A percentile compares a stretch with the other conserved stretches of the same genome.
phyloP scores from a whole-genome alignment of 1,140 invertebrate species.

The Carcinoscorpius rotundicauda region DNA sequence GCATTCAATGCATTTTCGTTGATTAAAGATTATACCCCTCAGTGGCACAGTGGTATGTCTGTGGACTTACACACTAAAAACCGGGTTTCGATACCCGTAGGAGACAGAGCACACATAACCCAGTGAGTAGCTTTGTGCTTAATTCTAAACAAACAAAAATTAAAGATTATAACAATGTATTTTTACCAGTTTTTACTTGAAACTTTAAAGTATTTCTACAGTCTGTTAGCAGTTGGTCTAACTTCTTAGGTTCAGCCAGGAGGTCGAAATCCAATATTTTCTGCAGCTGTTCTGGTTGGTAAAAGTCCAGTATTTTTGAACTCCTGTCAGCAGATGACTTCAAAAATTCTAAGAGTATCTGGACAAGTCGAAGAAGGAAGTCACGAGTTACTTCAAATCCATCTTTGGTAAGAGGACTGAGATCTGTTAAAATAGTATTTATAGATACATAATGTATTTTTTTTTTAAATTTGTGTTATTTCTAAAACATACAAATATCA shows the following conservation, averaged over 20 bases:
- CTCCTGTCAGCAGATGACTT: conserved; percentile 71
- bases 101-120: too few species aligned
- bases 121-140: too few species aligned
- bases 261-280: conserved; percentile 70
- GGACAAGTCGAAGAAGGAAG: conserved; percentile 69
- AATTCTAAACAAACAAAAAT: conserved; percentile 20
- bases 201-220: conserved; percentile 84
- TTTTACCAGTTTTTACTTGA: conserved; percentile 88
- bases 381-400: conserved; percentile 59
- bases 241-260: conserved; percentile 66
- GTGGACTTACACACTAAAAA: too few species aligned
- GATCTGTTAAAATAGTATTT: conserved; percentile 42
- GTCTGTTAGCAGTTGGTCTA: conserved; percentile 82
- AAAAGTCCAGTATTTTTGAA: conserved; percentile 76
- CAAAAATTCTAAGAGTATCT: conserved; percentile 81
- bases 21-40: too few species aligned
- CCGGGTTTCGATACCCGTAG: too few species aligned
- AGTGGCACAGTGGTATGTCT: too few species aligned
- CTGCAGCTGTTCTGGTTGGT: conserved; percentile 84
- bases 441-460: too few species aligned
- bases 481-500: too few species aligned
- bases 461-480: too few species aligned
- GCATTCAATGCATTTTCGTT: too few species aligned
- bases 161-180: too few species aligned
- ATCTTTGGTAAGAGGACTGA: conserved; percentile 56